Conservation (phyloP, 2,113 vertebrate genomes). For the Suricata suricatta region DNA sequence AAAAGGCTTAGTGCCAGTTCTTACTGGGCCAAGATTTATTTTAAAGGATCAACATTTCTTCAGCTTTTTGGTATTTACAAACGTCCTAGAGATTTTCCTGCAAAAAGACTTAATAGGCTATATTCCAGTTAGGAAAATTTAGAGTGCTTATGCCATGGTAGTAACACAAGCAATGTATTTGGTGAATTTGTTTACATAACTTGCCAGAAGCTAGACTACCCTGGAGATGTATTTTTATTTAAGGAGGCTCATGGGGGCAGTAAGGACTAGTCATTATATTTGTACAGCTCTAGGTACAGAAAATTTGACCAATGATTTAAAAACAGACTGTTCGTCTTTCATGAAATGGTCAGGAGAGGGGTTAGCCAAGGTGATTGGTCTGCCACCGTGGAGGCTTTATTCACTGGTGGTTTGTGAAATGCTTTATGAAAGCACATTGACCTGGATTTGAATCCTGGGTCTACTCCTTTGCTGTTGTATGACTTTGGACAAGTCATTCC, state of each 20-base stretch:
- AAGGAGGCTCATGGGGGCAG: neutral
- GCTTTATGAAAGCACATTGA: neutral
- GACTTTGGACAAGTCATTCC: neutral
- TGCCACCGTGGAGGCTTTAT: neutral
- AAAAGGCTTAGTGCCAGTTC: constrained; percentile 54
- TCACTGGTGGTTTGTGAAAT: neutral
- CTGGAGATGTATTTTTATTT: constrained; percentile 3
- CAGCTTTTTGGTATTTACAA: constrained; percentile 32
- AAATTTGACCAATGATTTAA: neutral
- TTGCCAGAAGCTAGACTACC: neutral
- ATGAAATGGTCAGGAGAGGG: neutral
- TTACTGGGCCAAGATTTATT: constrained; percentile 73
- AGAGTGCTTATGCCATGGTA: neutral
- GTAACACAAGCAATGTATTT: neutral
- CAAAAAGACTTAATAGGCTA: constrained; percentile 13
- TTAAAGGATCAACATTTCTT: constrained; percentile 65
- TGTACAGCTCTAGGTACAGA: neutral
- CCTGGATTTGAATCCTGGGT: neutral
- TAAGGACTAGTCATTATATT: neutral
- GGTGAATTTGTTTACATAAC: neutral
- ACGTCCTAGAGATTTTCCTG: constrained; percentile 37
- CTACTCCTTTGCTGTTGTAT: neutral
- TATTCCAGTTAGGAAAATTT: neutral
- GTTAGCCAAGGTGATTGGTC: neutral
- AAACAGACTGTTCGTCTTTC: neutral